Conservation (phyloP, 2,888 invertebrate species). For the Thyatira batis region DNA sequence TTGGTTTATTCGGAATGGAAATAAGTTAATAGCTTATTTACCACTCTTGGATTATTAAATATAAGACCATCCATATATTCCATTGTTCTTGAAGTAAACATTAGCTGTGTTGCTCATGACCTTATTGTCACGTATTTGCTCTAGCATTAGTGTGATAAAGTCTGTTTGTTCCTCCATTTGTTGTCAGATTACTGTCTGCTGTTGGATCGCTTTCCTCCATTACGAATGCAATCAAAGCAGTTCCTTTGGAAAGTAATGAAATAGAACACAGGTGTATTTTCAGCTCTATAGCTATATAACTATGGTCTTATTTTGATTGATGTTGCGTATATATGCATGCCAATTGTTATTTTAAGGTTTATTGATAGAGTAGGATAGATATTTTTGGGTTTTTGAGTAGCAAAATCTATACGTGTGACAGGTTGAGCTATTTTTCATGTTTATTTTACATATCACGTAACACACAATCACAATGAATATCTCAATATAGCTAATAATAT, state of each 20-base stretch:
- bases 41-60: conserved; percentile 12
- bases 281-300: neutral
- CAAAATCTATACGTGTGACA: too few relatives aligned
- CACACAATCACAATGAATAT: too few relatives aligned
- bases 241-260: neutral
- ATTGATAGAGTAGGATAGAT: too few relatives aligned
- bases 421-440: too few relatives aligned
- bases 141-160: conserved; percentile 33
- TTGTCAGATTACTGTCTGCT: conserved; percentile 9
- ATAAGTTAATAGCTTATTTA: conserved; percentile 19
- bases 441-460: too few relatives aligned
- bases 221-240: neutral
- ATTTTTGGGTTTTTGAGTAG: too few relatives aligned
- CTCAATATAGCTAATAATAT: too few relatives aligned
- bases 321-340: too few relatives aligned
- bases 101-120: conserved; percentile 44
- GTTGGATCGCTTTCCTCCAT: conserved; percentile 4
- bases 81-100: conserved; percentile 46
- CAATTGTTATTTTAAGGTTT: too few relatives aligned
- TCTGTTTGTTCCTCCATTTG: conserved; percentile 30
- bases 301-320: neutral
- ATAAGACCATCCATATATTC: conserved; percentile 18
- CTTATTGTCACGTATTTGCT: conserved; percentile 33
- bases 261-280: neutral
- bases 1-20: too few relatives aligned